Base-by-base conservation (phyloP, 2,797 vertebrate species). In the Characodon lateralis region DNA sequence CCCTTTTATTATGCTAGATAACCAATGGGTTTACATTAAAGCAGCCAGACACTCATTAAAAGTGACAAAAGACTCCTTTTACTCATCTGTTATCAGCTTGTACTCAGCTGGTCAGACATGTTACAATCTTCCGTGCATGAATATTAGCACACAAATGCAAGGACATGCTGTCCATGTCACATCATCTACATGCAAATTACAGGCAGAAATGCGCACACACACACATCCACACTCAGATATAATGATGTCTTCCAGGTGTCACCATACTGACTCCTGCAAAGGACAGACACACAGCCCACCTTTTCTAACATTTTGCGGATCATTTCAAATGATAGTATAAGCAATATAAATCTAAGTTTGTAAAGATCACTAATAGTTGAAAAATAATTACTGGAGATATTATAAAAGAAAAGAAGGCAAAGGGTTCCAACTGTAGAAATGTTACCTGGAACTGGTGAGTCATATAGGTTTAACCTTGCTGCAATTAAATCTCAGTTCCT, bases 171-270 rank as follows among this genome's bases (percentile, higher is more conserved):
- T 51, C 68, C 73, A 58, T 73, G 80, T 86, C 80, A 81, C 41
- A 80, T 88, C 71, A 80, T 85, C 79, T 80, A 63, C 80, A 90
- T 83, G 83, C 76, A 85, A 92, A 89, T 83, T 55, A 24, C 50
- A 46, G 58, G 13, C 16, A 31, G 28, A 74, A 63, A 61, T 28
- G 68, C 46, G 65, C 46, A 59, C 58, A 78, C 70, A 76, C 55
- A 72, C 61, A 59, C 51, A 53, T 6, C 1, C 55, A 41, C 61
- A 72, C 10, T 31, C 43, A 55, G 56, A 53, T 61, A 66, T 28
- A 43, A 72, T 26, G 55, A 68, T 28, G 63, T 75, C 68, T 69
- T 68, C 22, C 73, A 79, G 46, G 78, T 78, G 74, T 83, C 77
- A 85, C 69, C 71, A 61, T 58, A 56, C 6, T 65, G 63, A 31